Evolutionary conservation across 2,888 invertebrate species (phyloP), one percentile per base, ranked within the genome.

Genomic region (Saturnia pavonia): DNA sequence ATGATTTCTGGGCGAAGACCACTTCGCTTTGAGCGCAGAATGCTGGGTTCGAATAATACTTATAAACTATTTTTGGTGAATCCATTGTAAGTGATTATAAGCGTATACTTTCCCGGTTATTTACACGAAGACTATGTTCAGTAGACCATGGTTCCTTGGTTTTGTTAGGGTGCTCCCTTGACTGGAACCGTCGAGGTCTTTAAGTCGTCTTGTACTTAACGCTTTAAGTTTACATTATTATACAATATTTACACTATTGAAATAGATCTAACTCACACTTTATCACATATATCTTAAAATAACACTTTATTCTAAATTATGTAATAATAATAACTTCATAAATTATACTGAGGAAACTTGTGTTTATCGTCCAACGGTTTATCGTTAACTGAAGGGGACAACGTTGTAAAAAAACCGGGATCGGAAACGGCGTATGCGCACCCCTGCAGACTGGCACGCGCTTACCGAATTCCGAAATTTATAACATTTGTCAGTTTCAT

Each of bases 1-100:
- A 89, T 82, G 87, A 85, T 70, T 93, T 93, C 74, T 94, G 92
- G 14, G 86, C 86, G 72, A 91, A 94, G 45, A 91, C 80, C 76
- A 88, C 96, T 82, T 97, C 97, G 84, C 97, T 97, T 88, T 96
- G 96, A 43, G 96, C 95, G 84, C 96, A 97, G 84, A 97, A 97
- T 0, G 97, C 97, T 70, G 97, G 97, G 84, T 97, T 97, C 9
- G 96, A 96, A 81, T 97, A 97, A 79, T 96, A 96, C 86, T 96
- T 95, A 83, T 94, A 94, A 2, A 94, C 88, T 12, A 94, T 94
- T 83, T 93, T 94, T 45, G 94, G 94, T 27, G 94, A 94, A 75
- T 94, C 93, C 94, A 94, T 77, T 78, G 54, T 83, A 85, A 57
- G 25, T 14, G 7, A 12, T 54, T 22, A 54, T 57, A 57, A 86